Base-by-base conservation (phyloP, 2,888 invertebrate genomes). In the Stratiomys singularior region DNA sequence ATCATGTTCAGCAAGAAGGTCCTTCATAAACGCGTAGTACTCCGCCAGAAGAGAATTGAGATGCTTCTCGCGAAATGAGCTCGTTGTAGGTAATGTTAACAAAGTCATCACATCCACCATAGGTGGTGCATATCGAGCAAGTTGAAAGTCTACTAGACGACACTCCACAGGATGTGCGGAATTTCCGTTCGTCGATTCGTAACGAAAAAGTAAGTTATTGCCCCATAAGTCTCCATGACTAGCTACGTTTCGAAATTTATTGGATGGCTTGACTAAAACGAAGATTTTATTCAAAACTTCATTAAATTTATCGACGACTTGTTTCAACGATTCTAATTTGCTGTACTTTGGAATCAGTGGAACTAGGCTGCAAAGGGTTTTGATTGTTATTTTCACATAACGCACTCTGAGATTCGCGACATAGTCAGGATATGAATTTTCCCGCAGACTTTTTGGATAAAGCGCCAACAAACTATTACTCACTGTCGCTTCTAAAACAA, bases 81-180 rank as follows among this genome's bases (percentile, higher is more conserved):
- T 84, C 0, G 85, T 86, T 0, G 88, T 87, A 77, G 89, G 89
- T 46, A 90, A 85, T 67, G 89, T 88, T 0, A 91, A 82, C 13
- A 89, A 81, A 1, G 89, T 87, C 0, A 89, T 82, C 3, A 90
- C 82, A 81, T 94, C 94, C 64, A 92, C 88, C 23, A 91, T 89
- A 0, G 92, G 91, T 0, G 93, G 92, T 18, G 90, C 90, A 82
- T 91, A 93, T 28, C 91, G 88, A 0, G 89, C 86, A 71, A 92
- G 87, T 85, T 93, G 93, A 82, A 91, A 94, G 84, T 94, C 94
- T 1, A 94, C 90, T 11, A 94, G 83, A 44, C 91, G 83, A 81
- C 92, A 92, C 30, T 90, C 89, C 1, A 90, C 86, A 0, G 91
- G 90, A 44, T 83, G 83, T 0, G 86, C 15, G 1, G 28, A 15